A percentile compares a stretch with the other conserved stretches of the same genome.
These are phyloP conservation scores for Lapara coniferarum DNA, from an alignment of 2,888 invertebrate species.

Conservation along the genomic window DNA sequence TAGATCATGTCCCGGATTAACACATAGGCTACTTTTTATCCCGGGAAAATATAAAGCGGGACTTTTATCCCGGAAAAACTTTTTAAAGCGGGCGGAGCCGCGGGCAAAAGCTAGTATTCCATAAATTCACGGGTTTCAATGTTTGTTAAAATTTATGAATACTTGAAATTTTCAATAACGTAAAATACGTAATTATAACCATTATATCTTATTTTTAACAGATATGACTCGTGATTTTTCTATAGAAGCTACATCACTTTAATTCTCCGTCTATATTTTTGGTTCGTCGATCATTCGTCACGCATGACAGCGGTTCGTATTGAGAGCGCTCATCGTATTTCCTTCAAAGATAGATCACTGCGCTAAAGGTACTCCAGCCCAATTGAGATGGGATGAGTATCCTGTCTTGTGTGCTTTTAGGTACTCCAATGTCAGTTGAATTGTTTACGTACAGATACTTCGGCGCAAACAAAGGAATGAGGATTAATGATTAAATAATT, in stretches of 20 bases:
- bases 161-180: too few species aligned
- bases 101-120: too few species aligned
- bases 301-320: constrained; percentile 38
- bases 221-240: neutral
- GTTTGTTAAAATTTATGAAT: too few species aligned
- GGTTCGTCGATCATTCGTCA: constrained; percentile 45
- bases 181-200: too few species aligned
- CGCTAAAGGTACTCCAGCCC: constrained; percentile 37
- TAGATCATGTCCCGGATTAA: too few species aligned
- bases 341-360: constrained; percentile 45
- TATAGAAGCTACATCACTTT: constrained; percentile 2
- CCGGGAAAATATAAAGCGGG: too few species aligned
- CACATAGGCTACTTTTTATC: too few species aligned
- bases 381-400: constrained; percentile 38
- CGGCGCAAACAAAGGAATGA: constrained; percentile 9
- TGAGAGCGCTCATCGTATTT: constrained; percentile 41
- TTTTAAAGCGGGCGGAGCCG: too few species aligned
- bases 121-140: too few species aligned
- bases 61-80: too few species aligned
- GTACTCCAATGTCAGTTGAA: constrained; percentile 7
- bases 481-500: constrained; percentile 1
- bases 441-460: constrained; percentile 15
- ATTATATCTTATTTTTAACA: too few species aligned
- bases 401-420: constrained; percentile 16
- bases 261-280: constrained; percentile 37